Base-by-base conservation (phyloP, 2,797 vertebrate species). In the Leptoclinus maculatus region DNA sequence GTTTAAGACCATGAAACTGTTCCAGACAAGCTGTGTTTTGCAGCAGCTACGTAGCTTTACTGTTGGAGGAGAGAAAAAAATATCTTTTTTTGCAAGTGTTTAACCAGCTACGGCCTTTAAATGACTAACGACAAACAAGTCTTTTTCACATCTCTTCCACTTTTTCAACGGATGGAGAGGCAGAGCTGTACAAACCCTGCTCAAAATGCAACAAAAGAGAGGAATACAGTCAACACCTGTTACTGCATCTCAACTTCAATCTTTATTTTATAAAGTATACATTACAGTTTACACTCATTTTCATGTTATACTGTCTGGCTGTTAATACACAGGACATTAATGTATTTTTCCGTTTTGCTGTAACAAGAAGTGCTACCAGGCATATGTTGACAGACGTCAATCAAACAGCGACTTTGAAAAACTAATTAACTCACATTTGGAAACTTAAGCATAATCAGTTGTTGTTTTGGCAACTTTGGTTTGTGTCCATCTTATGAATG, bases 41-140 rank as follows among this genome's bases (percentile, higher is more conserved):
- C 66, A 57, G 73, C 74, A 66, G 75, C 25, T 47, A 53, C 71
- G 41, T 45, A 63, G 41, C 8, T 58, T 43, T 73, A 12, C 41
- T 71, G 27, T 76, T 60, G 23, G 56, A 80, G 60, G 27, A 79
- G 71, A 83, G 23, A 51, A 67, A 78, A 86, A 84, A 72, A 72
- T n/a, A 68, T 68, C 49, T 68, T 29, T 51, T 77, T n/a, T 53
- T 23, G 25, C 6, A 23, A 71, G 49, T 53, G 64, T 78, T 43
- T 78, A 71, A 85, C 78, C 82, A 75, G 54, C 41, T 57, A 57
- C 39, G 57, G 60, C 69, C 68, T 74, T 74, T 66, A 83, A 80
- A 71, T 72, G 74, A 83, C 68, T 72, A 66, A 74, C 63, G 25
- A 56, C 43, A 67, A 74, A 78, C 7, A 25, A 34, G 38, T 19